Percentiles rank a stretch among this genome's conserved stretches.
Evolutionary conservation across 35 echinoderm and acorn worm genomes (phyloP).

Genomic region (Lytechinus pictus): DNA sequence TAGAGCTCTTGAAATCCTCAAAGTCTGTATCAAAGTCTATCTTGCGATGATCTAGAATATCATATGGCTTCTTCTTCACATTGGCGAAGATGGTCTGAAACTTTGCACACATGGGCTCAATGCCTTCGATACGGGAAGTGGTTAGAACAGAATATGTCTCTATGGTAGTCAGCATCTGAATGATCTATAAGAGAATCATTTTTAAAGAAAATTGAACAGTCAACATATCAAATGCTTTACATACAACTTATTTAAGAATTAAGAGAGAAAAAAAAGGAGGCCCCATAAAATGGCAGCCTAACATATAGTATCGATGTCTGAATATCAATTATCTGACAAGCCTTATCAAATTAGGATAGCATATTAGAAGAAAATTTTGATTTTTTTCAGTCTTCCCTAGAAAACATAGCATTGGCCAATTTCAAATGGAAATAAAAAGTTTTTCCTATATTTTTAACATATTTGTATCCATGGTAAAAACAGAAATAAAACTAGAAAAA

Average conservation of each 20-base stretch:
- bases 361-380: too few relatives aligned
- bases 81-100: conserved; percentile 88
- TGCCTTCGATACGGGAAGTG: conserved; percentile 88
- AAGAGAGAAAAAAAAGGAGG: neutral
- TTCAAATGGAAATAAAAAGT: too few relatives aligned
- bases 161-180: conserved; percentile 86
- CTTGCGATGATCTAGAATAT: conserved; percentile 92
- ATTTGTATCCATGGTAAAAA: too few relatives aligned
- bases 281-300: too few relatives aligned
- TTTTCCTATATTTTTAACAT: too few relatives aligned
- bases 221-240: neutral
- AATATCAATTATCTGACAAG: too few relatives aligned
- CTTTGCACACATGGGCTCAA: conserved; percentile 87
- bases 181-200: conserved; percentile 58
- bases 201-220: neutral
- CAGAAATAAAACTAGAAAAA: too few relatives aligned
- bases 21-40: conserved; percentile 97
- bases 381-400: too few relatives aligned
- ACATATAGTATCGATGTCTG: too few relatives aligned
- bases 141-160: conserved; percentile 81
- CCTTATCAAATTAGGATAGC: too few relatives aligned
- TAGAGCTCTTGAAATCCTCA: conserved; percentile 94
- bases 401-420: too few relatives aligned
- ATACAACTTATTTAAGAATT: neutral
- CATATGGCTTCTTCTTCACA: conserved; percentile 97